Evolutionary conservation across 2,113 vertebrate species (phyloP), one percentile per base, ranked within the genome.

Genomic region (Cynoglossus semilaevis): DNA sequence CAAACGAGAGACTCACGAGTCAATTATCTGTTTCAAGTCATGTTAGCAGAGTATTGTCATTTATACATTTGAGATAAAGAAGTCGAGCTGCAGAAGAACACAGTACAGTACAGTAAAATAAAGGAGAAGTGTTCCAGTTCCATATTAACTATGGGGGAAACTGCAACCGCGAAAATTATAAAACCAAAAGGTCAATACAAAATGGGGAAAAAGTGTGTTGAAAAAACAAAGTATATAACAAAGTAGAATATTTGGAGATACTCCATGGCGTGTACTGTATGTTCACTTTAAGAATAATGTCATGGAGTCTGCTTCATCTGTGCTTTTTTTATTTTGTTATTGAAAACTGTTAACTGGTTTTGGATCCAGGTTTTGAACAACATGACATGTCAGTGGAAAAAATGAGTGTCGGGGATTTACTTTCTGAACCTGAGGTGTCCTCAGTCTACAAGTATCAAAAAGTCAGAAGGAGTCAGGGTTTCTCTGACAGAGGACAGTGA

Each of bases 131-230:
- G 44, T 36, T 48, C 9, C 12, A 38, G 16, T 37, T 51, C 15
- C 57, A n/a, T 50, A 69, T 38, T 58, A 70, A 36, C 65, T 67
- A 7, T 56, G 51, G 59, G n/a, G 53, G 62, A 67, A 74, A 70
- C 49, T 63, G 8, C 63, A 63, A 67, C 44, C 45, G 9, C 18
- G 13, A 45, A 40, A 55, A 72, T 29, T 54, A 41, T 14, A n/a
- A 3, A 36, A 40, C 17, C 44, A 7, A 41, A 4, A 34, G 46
- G 17, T 49, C 46, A 7, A 18, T 35, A 55, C 40, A 38, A 66
- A 65, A 41, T 40, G 41, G 58, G 47, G 29, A 54, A 55, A 56
- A 43, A 19, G 4, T 37, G 59, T 35, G 58, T n/a, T n/a, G n/a
- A n/a, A n/a, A n/a, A n/a, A n/a, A n/a, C n/a, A n/a, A n/a, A n/a